Base-by-base conservation (phyloP, 2,797 vertebrate genomes). In the Chelmon rostratus region DNA sequence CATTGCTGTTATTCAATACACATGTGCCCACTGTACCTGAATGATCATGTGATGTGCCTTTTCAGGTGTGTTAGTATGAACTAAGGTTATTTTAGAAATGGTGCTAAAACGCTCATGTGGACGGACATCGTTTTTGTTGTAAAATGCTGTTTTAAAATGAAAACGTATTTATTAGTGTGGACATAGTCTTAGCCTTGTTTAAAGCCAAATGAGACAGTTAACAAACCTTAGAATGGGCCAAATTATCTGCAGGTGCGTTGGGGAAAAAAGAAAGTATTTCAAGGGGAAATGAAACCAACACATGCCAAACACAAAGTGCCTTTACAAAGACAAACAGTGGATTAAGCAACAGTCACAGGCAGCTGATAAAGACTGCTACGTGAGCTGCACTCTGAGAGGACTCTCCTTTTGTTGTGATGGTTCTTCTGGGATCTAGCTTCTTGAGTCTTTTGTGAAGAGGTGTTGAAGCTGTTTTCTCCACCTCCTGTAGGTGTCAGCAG, bases 401-500 rank as follows among this genome's bases (percentile, higher is more conserved):
- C 18, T 33, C 12, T 47, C 1, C 9, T 35, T 37, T 37, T 25
- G 54, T 18, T 47, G 54, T 8, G 31, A 11, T 25, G 44, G 7
- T 11, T 58, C 38, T n/a, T 8, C 21, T 2, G 21, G 9, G 11
- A 21, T 49, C 49, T 37, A 23, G 37, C n/a, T 31, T 44, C 11
- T 1, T 21, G 13, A 70, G 15, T 2, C 5, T 6, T 46, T 6
- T 21, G 58, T 3, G 33, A 12, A 42, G 33, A 25, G 21, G 18
- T 47, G 5, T 12, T 18, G 23, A 57, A 23, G 47, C 40, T 67
- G 49, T 74, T 57, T 66, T 75, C 18, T 58, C 4, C 18, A 0
- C 23, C 33, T 54, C 40, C 31, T 53, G 19, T 46, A 62, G 25
- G 40, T 57, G 50, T 57, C 40, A 78, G 47, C 23, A 50, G 40